These are phyloP conservation scores for Synchiropus splendidus DNA, from an alignment of 2,113 vertebrate species.

Conservation along the genomic window DNA sequence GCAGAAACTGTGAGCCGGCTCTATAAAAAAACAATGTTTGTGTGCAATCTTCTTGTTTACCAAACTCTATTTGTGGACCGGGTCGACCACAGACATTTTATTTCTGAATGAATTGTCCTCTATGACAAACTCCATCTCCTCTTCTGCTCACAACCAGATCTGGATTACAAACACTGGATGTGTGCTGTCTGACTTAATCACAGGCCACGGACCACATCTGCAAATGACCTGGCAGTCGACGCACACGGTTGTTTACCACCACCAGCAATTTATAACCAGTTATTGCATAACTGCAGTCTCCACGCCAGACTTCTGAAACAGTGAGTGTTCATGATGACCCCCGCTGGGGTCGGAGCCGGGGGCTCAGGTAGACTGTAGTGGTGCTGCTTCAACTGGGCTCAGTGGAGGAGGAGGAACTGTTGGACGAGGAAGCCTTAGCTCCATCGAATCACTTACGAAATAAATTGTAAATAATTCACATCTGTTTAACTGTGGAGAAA, in stretches of 20 bases:
- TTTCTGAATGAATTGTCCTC: conserved; percentile 38
- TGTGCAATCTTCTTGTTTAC: conserved; percentile 45
- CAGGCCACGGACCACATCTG: conserved; percentile 19
- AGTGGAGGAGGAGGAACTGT: no score
- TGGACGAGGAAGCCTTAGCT: no score
- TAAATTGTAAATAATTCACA: no score
- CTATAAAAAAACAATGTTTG: conserved; percentile 55
- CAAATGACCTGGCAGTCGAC: conserved; percentile 22
- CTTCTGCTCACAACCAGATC: conserved; percentile 15
- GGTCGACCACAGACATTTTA: conserved; percentile 27
- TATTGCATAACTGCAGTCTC: conserved; percentile 28
- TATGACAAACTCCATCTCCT: conserved; percentile 29
- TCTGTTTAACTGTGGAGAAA: no score
- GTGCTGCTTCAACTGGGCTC: no score
- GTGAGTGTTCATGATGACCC: no score
- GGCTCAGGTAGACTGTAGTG: no score
- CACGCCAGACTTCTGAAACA: no score
- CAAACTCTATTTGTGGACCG: conserved; percentile 39
- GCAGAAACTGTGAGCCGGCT: conserved; percentile 39
- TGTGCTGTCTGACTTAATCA: conserved; percentile 34
- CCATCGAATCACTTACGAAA: no score
- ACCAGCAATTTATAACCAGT: conserved; percentile 31
- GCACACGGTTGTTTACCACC: conserved; percentile 26
- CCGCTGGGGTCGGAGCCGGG: no score
- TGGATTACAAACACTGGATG: conserved; percentile 31